Base-by-base conservation (phyloP, 2,113 vertebrate species). In the Otocyon megalotis region DNA sequence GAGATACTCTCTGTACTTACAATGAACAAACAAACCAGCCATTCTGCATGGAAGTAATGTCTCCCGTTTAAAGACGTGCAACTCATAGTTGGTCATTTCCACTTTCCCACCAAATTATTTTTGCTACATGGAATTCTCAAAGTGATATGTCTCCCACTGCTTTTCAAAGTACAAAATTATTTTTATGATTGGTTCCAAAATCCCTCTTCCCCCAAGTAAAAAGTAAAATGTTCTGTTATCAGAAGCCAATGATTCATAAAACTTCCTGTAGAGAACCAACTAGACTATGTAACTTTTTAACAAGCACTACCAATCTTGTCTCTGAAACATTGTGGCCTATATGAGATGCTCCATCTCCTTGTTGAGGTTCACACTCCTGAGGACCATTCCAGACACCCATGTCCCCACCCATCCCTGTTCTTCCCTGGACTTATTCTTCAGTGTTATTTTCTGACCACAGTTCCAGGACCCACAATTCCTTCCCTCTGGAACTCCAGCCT, bases 101-200 rank as follows among this genome's bases (percentile, higher is more conserved):
- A 54, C 24, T 19, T 53, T 16, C 63, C 35, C 65, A 80, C 28
- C 35, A 24, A 72, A 81, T 74, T 11, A 16, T 58, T 80, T 85
- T 86, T 87, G 17, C 35, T 50, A 26, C 37, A 15, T 30, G 12
- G 48, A n/a, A 81, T 74, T 43, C 30, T n/a, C 32, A 84, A 53
- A 37, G 13, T 37, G 43, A 28, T 50, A 53, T 37, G 32, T 58
- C 60, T 79, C 13, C 69, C 60, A 54, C 10, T 28, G 12, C 8
- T 65, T 96, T 91, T 92, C 58, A 50, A 94, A 88, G 43, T 77
- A 43, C 69, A 74, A 9, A 67, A 67, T 79, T 7, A 65, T n/a
- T 60, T 63, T 84, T 37, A 54, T 67, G 22, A 60, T 50, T 60
- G 11, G 16, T 63, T 85, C 32, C 63, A 71, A 74, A 54, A 65